Base-by-base conservation (phyloP, 2,888 invertebrate species). In the Lycocerus yunnanus region DNA sequence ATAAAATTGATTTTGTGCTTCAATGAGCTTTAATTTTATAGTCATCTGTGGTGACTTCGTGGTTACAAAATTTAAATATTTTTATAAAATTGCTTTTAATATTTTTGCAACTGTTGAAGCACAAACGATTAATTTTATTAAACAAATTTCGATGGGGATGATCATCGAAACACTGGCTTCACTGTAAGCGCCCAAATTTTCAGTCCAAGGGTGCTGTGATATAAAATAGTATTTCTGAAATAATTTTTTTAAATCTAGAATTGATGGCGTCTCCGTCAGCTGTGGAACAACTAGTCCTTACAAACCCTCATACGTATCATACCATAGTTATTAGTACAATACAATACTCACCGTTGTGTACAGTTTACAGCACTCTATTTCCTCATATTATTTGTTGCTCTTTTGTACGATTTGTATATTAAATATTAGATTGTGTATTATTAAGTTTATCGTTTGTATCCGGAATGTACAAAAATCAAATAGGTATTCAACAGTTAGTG, bases 241-340 rank as follows among this genome's bases (percentile, higher is more conserved):
- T 63, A 20, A 61, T 68, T n/a, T 43, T 78, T 80, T 82, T 79
- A 59, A 82, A 88, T 86, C 65, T 84, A 90, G 90, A 90, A 89
- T 86, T 90, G 89, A 90, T 86, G 88, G 88, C 87, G 89, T 89
- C 86, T 89, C 88, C 88, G 84, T 78, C 71, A 73, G 78, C 81
- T 82, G 83, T 81, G 43, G 43, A 43, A 43, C 83, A 85, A 86
- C 86, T 87, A 87, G 86, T 87, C 86, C 83, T 84, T 82, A 84
- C 82, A 75, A 85, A 85, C 85, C 87, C 86, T 86, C 86, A 86
- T 84, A 84, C 81, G 80, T 78, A 77, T 81, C 81, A 84, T 85
- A 86, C 84, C 84, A 77, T 80, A 81, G 81, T 80, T 83, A 81
- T 78, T 81, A 82, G 80, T 82, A 81, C 80, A 85, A 84, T 85